These are phyloP conservation scores for Odontamblyopus rebecca DNA, from an alignment of 2,797 vertebrate genomes.

Conservation along the genomic window DNA sequence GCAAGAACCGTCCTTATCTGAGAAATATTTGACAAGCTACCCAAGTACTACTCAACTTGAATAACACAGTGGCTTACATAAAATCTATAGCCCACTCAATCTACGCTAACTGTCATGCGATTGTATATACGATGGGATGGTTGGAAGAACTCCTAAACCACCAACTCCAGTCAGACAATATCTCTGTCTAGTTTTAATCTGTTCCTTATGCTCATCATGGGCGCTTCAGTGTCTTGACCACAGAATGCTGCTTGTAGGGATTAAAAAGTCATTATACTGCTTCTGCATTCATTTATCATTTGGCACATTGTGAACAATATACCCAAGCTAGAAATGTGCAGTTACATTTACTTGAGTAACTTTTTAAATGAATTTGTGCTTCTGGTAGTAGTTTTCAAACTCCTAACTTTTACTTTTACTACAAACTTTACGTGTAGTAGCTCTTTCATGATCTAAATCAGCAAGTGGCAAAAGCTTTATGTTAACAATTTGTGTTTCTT, in stretches of 20 bases:
- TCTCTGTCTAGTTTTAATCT: slow-evolving; percentile 6
- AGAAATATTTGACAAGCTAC: neutral
- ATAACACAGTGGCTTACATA: neutral
- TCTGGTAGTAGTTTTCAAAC: too few species aligned
- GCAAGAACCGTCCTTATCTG: neutral
- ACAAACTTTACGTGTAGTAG: too few species aligned
- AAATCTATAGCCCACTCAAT: neutral
- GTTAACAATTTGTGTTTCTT: too few species aligned
- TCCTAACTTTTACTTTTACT: too few species aligned
- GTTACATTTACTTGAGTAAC: too few species aligned
- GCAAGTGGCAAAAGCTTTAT: too few species aligned
- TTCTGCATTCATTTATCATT: slow-evolving; percentile 15
- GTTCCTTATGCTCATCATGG: slow-evolving; percentile 7
- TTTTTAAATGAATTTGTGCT: too few species aligned
- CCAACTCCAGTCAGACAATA: slow-evolving; percentile 5
- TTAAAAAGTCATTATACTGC: slow-evolving; percentile 8
- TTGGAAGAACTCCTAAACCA: slow-evolving; percentile 10
- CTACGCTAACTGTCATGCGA: neutral
- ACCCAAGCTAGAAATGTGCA: neutral
- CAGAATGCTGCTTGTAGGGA: slow-evolving; percentile 3
- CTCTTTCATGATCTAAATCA: too few species aligned
- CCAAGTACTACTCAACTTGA: neutral
- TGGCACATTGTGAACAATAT: neutral
- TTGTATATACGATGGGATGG: slow-evolving; percentile 2
- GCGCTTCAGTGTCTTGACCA: neutral